Evolutionary conservation across 2,888 invertebrate genomes (phyloP).

Genomic region (Neoaliturus tenellus): DNA sequence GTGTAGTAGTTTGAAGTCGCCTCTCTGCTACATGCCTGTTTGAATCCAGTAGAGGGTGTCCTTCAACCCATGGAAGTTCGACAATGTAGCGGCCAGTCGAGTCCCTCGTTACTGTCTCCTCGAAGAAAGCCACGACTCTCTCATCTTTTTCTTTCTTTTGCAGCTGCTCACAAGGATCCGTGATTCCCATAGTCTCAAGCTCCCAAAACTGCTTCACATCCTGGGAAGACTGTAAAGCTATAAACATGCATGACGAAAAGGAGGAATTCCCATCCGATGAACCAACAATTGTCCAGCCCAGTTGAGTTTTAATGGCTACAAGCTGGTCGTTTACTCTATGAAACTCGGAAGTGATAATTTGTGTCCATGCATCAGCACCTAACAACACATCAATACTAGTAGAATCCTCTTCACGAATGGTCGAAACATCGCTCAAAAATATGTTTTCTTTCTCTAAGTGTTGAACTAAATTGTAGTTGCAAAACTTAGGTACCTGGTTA

Average conservation of each 20-base stretch:
- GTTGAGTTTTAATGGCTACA: no score
- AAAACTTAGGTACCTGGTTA: no score
- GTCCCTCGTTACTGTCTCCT: conserved; percentile 3
- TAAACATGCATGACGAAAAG: not conserved
- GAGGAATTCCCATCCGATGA: no score
- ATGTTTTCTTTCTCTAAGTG: no score
- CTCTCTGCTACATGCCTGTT: not conserved
- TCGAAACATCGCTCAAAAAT: no score
- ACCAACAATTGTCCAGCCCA: not conserved
- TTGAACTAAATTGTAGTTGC: no score
- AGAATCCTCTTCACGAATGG: no score
- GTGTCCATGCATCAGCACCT: no score
- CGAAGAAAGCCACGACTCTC: not conserved
- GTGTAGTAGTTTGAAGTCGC: not conserved
- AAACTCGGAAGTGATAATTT: no score
- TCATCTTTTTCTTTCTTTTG: not conserved
- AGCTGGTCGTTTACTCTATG: no score
- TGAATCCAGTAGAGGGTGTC: not conserved
- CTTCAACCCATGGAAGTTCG: not conserved
- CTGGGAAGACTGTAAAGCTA: not conserved
- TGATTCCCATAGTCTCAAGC: not conserved
- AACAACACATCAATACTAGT: no score
- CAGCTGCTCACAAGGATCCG: not conserved
- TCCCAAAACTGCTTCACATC: not conserved
- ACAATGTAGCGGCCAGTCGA: not conserved